Base-by-base conservation (phyloP, 1,140 invertebrate species). In the Sweltsa coloradensis region DNA sequence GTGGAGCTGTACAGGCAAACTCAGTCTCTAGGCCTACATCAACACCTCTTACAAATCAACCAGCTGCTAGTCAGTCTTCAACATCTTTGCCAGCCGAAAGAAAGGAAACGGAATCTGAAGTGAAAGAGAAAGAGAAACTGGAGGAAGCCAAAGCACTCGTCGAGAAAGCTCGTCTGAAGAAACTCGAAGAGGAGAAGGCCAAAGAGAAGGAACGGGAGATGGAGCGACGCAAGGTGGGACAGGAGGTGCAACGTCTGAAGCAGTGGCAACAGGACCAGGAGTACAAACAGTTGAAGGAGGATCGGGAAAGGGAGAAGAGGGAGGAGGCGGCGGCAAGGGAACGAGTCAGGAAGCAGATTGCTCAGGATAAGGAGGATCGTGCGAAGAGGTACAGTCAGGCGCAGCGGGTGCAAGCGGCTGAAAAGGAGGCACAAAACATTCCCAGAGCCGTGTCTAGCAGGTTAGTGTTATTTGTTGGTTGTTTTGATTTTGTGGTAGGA, bases 241-340 rank as follows among this genome's bases (percentile, higher is more conserved):
- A 80, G 55, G 79, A 82, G 14, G 59, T 85, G 0, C 77, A 80
- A 36, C 79, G 79, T 55, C 58, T 85, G 34, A 78, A 82, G 56
- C 67, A 73, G 49, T 74, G 71, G 63, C 78, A 83, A 53, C 74
- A 84, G 26, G 85, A 90, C 2, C 70, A 79, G 53, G 81, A 90
- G 56, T 52, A 83, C 3, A 83, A 81, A 55, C 72, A 83, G 58
- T 54, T 76, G 25, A 66, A 64, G 34, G 69, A 71, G 34, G 65
- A 80, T 56, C 73, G 82, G 52, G 78, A 80, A 53, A 78, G 72
- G 50, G 83, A 85, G 51, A 85, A 79, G 58, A 67, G 74, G 50
- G 80, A 79, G 45, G 80, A 85, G 50, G 66, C 74, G 44, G 64
- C 71, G 37, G 79, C 80, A 2, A 61, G 78, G 53, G 78, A 86